phyloP scores from a whole-genome alignment of 1,140 invertebrate species.

The Drosophila lacertosa region DNA sequence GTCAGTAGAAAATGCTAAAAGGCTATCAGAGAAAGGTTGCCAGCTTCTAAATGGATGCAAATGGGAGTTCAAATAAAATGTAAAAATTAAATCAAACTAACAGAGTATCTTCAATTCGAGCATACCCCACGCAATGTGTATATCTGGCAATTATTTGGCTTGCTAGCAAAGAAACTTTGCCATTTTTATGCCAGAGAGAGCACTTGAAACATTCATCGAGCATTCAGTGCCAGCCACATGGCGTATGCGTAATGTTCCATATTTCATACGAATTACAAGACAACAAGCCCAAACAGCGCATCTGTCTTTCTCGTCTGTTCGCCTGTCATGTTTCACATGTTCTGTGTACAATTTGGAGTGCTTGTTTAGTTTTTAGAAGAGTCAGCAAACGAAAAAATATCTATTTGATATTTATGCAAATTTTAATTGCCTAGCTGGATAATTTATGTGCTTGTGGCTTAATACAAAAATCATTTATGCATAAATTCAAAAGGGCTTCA shows the following conservation, averaged over 20 bases:
- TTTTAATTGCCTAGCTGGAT: conserved; percentile 71
- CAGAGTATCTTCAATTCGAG: neutral
- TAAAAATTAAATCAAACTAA: neutral
- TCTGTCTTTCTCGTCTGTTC: conserved; percentile 19
- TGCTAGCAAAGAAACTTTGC: conserved; percentile 49
- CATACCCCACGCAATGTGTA: neutral
- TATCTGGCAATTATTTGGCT: conserved; percentile 57
- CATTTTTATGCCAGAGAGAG: conserved; percentile 60
- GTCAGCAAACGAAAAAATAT: conserved; percentile 39
- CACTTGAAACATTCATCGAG: conserved; percentile 62
- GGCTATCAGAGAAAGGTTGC: neutral
- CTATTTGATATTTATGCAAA: conserved; percentile 76
- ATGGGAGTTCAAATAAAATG: neutral
- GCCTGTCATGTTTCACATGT: conserved; percentile 68
- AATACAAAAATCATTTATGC: conserved; percentile 26
- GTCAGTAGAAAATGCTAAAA: neutral
- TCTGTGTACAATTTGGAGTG: conserved; percentile 52
- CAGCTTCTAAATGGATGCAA: neutral
- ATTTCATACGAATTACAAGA: conserved; percentile 33
- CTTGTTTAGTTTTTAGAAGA: conserved; percentile 70
- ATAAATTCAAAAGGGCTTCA: conserved; percentile 56
- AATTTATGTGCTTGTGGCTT: conserved; percentile 55
- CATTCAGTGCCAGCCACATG: conserved; percentile 30
- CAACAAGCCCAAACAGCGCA: conserved; percentile 14
- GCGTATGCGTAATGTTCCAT: conserved; percentile 75